Base-by-base conservation (phyloP, 1,140 invertebrate species). In the Sitophilus oryzae region DNA sequence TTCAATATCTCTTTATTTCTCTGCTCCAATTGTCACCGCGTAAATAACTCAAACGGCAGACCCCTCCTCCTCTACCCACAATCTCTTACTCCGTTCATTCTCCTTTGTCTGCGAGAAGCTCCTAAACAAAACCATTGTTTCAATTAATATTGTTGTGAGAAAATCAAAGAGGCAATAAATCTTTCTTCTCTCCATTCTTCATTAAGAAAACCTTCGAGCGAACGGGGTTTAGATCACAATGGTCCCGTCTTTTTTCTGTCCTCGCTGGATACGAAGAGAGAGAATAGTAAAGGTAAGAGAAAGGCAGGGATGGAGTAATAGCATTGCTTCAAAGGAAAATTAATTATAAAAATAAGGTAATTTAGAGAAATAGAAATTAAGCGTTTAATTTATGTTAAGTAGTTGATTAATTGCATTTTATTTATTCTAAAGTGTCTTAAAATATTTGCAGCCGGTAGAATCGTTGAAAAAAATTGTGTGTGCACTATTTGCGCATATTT, bases 111-210 rank as follows among this genome's bases (percentile, higher is more conserved):
- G 15, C 21, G 44, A 36, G 47, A 54, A 46, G n/a, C 52, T 42
- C 52, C 47, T 47, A n/a, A 54, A 46, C 52, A 54, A 54, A 54
- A 46, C 52, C 52, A 54, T 54, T 54, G 52, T 54, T 54, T 54
- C 34, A 54, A 47, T 54, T 43, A 47, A 21, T 54, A 54, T 54
- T 54, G 52, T 54, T 54, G 44, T 54, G 38, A 46, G 52, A 47
- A 54, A 54, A 54, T 54, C 52, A 54, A 54, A 54, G 52, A 42
- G 43, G 36, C 44, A 46, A 54, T 54, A 54, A 54, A 54, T 54
- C 44, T 47, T 54, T 54, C 44, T 42, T 30, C 19, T n/a, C n/a
- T 34, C 52, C 52, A 54, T 54, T 54, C 52, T 38, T 45, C 51
- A 45, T 40, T 51, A 34, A 8, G 21, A 51, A 48, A 25, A 16